Evolutionary conservation across 1,140 invertebrate species (phyloP), one percentile per base, ranked within the genome.

Genomic region (Psilanteris sp.): DNA sequence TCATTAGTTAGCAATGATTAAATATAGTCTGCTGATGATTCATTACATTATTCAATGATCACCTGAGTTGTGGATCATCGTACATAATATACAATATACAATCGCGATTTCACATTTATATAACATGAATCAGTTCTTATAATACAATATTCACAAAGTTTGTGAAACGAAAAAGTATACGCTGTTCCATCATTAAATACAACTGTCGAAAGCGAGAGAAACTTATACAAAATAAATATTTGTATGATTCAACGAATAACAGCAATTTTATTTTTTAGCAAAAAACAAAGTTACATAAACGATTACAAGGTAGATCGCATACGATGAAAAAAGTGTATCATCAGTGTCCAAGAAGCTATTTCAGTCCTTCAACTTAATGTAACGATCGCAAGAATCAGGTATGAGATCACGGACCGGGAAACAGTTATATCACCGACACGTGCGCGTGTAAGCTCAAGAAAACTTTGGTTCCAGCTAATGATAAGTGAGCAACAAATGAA

Each of bases 351-450:
- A 24, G 13, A 22, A 48, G 41, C 59, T 59, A 52, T 59, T 70
- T 70, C 27, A 18, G 29, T 54, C 7, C 10, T 15, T 22, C 15
- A 9, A 1, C 37, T 57, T 18, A 14, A 20, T 34, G 10, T 68
- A 57, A 61, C 37, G 36, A 48, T 61, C 46, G 55, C 31, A 10
- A 2, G 46, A 43, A 70, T 26, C 7, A 18, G 11, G 5, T 27
- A 59, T 70, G 52, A 70, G 52, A 70, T 70, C 66, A 70, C 36
- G 10, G 18, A 41, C 15, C 14, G 34, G 26, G 27, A 70, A 70
- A 70, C 54, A 61, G 46, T 70, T 70, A 70, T 70, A 46, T 62
- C 48, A 72, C 27, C 20, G 26, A 67, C 41, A 50, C 27, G 43
- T 57, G 43, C 59, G 31, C 36, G 27, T 27, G 37, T n/a, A n/a